These are phyloP conservation scores for Ylistrum balloti DNA, from an alignment of 1,140 invertebrate genomes.

Conservation along the genomic window DNA sequence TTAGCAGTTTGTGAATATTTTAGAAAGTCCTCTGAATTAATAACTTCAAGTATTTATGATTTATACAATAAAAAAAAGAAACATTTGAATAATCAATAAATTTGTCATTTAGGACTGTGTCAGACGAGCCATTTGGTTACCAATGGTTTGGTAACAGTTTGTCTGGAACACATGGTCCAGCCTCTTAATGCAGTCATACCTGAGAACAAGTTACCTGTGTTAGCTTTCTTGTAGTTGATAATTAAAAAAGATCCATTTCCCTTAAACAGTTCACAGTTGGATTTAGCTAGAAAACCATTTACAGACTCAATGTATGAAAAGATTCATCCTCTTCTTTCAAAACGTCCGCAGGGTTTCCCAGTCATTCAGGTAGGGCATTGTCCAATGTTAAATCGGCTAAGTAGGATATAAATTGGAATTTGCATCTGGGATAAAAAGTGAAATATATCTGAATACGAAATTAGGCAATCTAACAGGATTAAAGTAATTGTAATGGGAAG, in stretches of 20 bases:
- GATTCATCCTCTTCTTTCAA: constrained; percentile 38
- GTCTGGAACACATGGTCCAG: neutral
- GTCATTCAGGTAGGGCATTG: neutral
- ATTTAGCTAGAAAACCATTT: constrained; percentile 35
- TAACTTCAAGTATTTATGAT: constrained; percentile 17
- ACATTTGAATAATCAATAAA: constrained; percentile 36
- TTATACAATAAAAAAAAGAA: constrained; percentile 8
- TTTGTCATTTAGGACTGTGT: neutral
- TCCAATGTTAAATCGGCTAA: constrained; percentile 49
- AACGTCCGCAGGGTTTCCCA: neutral
- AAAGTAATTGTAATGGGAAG: constrained; percentile 41
- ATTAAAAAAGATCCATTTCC: constrained; percentile 35
- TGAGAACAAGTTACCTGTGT: constrained; percentile 32
- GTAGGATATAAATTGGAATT: constrained; percentile 55
- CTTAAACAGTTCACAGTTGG: constrained; percentile 33
- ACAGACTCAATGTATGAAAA: constrained; percentile 21
- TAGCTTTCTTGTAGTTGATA: neutral
- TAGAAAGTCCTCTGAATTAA: constrained; percentile 29
- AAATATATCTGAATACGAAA: constrained; percentile 50
- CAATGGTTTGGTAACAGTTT: constrained; percentile 27
- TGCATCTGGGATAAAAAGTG: constrained; percentile 57
- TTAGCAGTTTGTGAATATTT: neutral
- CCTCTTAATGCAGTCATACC: neutral
- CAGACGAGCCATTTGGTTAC: neutral
- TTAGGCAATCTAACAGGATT: constrained; percentile 57